Evolutionary conservation across 2,113 vertebrate species (phyloP), one percentile per base, ranked within the genome.

Genomic region (Hyaena hyaena): DNA sequence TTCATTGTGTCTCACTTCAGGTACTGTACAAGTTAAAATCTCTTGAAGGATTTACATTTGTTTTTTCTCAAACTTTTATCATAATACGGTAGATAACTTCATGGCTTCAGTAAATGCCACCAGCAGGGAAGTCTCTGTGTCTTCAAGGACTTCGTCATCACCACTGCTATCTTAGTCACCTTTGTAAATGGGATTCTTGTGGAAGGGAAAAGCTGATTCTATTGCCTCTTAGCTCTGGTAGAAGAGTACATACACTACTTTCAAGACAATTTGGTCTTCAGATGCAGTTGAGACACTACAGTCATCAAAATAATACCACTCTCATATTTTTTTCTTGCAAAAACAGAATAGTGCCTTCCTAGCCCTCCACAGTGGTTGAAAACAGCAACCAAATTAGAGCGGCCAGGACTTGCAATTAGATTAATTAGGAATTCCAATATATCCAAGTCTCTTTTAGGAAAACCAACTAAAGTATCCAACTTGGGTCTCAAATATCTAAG

Each of bases 371-470:
- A 99, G 98, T 99, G 99, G 98, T 99, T 99, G 93, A 99, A 99
- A 23, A 99, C 99, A 55, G 99, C 99, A 74, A 99, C 99, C 98
- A 99, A 99, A 96, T 99, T 99, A 80, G 99, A 99, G 97, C 98
- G 98, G 96, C 99, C 99, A 28, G 99, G 99, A 53, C 99, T 99
- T 45, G 99, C 98, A 93, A 99, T 99, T 96, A 99, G 99, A 98
- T 99, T 99, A 98, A 99, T 99, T 88, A 99, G 99, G 98, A 99
- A 99, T 98, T 99, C 99, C 0, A 99, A 99, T 99, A 99, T 99
- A 98, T 99, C 99, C 98, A 99, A 98, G 97, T 99, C 99, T 82
- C 92, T 98, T 95, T 99, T 97, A 11, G 99, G 99, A 96, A 99
- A 99, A 96, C 99, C 99, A 94, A 99, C 99, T 84, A 99, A 98